Base-by-base conservation (phyloP, 2,797 vertebrate species). In the Hapalemur alaotrensis region DNA sequence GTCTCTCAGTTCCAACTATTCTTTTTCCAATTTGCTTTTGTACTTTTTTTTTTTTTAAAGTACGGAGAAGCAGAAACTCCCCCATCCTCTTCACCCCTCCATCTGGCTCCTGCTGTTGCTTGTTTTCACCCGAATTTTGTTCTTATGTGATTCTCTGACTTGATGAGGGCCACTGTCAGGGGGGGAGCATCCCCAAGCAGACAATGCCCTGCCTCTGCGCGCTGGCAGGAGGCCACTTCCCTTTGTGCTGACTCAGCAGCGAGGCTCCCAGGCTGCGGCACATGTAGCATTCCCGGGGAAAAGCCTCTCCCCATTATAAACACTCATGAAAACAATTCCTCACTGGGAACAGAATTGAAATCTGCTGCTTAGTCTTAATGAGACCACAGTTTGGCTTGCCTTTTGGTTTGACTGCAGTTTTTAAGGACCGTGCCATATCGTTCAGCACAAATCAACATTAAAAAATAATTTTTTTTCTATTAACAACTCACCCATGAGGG, bases 191-290 rank as follows among this genome's bases (percentile, higher is more conserved):
- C 89, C 91, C 87, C 54, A 52, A 85, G 72, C 38, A 95, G 97
- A 95, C 98, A 96, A 78, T 76, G 95, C 41, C 84, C 88, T 61
- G 95, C 93, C 86, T 84, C 59, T 0, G 0, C 87, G 95, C 0
- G 0, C 95, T 97, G 97, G 98, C 96, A 96, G 97, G 80, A 95
- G 88, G 91, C 95, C 97, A 94, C 28, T 57, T 84, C 46, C 57
- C 90, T 95, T 96, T 63, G 76, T 89, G 97, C 98, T 84, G 93
- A 97, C 92, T 97, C 98, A 96, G 97, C 75, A 65, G 57, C 92
- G 95, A 78, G 86, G 75, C 83, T 83, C 67, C 79, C 0, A 32
- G 61, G 87, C 97, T 72, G 96, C 52, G 96, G 91, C 96, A 91
- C 85, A 91, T 0, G 10, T 0, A 94, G 69, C 83, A 30, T 93